Conservation (phyloP, 1,140 invertebrate genomes). For the Drosophila burlai region DNA sequence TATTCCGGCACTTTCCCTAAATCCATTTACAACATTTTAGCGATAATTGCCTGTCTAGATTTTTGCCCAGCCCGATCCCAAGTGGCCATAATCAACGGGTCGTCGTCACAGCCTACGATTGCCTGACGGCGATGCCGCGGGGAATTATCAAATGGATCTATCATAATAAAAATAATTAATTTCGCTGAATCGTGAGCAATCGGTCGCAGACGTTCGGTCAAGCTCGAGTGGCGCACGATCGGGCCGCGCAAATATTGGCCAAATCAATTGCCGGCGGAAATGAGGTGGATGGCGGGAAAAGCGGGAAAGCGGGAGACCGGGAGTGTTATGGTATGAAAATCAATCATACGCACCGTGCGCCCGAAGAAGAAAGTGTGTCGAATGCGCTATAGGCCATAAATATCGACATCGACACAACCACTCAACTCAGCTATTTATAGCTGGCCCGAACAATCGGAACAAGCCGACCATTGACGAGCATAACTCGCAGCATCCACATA, state of each 20-base stretch:
- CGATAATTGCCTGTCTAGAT: constrained; percentile 31
- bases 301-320: constrained; percentile 1
- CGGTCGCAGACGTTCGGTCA: constrained; percentile 9
- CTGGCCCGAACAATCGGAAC: constrained; percentile 1
- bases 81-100: constrained; percentile 24
- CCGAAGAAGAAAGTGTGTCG: constrained; percentile 53
- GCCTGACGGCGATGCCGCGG: constrained; percentile 16
- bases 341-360: constrained; percentile 71
- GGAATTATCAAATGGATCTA: constrained; percentile 47
- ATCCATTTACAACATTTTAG: constrained; percentile 26
- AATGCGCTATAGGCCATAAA: constrained; percentile 13
- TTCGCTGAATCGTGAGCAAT: constrained; percentile 43
- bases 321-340: constrained; percentile 20
- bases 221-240: constrained; percentile 44
- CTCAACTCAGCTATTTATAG: constrained; percentile 37
- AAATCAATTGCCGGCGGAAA: constrained; percentile 56
- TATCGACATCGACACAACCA: constrained; percentile 20
- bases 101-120: constrained; percentile 5
- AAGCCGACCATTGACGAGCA: constrained; percentile 20
- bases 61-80: neutral
- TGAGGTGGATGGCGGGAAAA: constrained; percentile 25
- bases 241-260: constrained; percentile 33
- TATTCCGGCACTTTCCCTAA: constrained; percentile 15
- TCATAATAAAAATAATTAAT: constrained; percentile 57
- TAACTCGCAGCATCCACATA: constrained; percentile 32